A percentile compares a stretch with the other conserved stretches of the same genome.
These are phyloP conservation scores for Phylloscopus whistleri DNA, from an alignment of 2,113 vertebrate genomes.

Conservation along the genomic window DNA sequence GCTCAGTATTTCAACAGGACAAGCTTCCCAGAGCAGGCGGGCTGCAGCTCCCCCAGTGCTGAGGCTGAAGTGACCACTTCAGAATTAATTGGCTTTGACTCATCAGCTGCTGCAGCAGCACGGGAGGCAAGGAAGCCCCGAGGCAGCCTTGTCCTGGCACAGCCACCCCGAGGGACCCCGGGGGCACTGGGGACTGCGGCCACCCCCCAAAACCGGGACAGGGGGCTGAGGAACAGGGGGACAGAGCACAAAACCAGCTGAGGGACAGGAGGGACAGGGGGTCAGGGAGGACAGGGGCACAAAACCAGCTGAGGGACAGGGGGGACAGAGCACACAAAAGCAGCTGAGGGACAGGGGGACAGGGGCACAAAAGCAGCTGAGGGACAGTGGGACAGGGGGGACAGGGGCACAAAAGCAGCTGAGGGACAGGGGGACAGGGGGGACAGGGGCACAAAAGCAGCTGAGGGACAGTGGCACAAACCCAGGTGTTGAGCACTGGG, in stretches of 20 bases:
- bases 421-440: neutral
- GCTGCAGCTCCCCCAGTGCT: neutral
- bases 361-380: neutral
- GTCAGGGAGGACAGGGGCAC: neutral
- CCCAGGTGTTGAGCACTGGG: fast-evolving
- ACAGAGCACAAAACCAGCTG: too few species aligned
- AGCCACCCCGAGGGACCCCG: fast-evolving
- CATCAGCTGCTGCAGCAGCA: neutral
- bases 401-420: fast-evolving
- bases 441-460: too few species aligned
- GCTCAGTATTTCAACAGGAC: fast-evolving
- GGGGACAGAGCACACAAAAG: too few species aligned
- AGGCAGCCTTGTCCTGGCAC: fast-evolving
- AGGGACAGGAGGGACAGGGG: neutral
- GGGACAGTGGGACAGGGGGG: too few species aligned
- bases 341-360: neutral
- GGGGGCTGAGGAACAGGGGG: neutral
- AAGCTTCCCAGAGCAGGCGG: neutral
- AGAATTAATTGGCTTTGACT: neutral
- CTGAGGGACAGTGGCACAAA: fast-evolving
- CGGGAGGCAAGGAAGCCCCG: fast-evolving
- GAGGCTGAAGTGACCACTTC: neutral
- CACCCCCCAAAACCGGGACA: neutral
- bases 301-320: neutral
- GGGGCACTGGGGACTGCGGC: fast-evolving